These are phyloP conservation scores for Rhodophaea formosa DNA, from an alignment of 2,888 invertebrate species.

Conservation along the genomic window DNA sequence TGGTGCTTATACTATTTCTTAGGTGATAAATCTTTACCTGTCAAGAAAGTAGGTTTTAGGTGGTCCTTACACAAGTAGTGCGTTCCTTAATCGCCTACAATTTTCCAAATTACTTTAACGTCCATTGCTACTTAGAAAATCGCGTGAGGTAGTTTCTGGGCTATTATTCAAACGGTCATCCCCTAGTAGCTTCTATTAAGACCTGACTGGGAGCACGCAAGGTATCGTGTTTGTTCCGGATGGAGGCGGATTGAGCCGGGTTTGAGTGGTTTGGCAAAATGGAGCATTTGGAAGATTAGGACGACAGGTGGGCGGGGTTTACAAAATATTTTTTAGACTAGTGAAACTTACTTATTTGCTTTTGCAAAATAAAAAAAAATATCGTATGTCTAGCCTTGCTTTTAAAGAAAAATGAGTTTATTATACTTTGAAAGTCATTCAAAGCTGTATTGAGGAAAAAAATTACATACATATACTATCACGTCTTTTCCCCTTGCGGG, in stretches of 20 bases:
- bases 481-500: too few relatives aligned
- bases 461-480: too few relatives aligned
- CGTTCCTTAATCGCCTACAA: conserved; percentile 19
- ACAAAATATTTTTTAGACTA: too few relatives aligned
- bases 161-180: conserved; percentile 28
- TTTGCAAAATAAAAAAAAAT: too few relatives aligned
- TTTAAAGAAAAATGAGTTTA: too few relatives aligned
- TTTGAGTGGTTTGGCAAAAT: conserved; percentile 25
- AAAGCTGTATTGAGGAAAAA: too few relatives aligned
- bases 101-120: conserved; percentile 11
- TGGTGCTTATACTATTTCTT: too few relatives aligned
- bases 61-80: not conserved
- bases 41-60: not conserved
- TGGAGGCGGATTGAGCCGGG: conserved; percentile 26
- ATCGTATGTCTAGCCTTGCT: too few relatives aligned
- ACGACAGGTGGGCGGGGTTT: not conserved
- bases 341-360: too few relatives aligned
- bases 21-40: not conserved
- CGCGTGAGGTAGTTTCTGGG: conserved; percentile 23
- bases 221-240: conserved; percentile 27
- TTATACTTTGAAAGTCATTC: too few relatives aligned
- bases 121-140: conserved; percentile 14
- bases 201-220: conserved; percentile 26
- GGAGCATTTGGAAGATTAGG: not conserved
- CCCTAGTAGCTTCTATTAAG: conserved; percentile 26